phyloP scores from a whole-genome alignment of 2,113 vertebrate species.

The Protomyctophum bolini region DNA sequence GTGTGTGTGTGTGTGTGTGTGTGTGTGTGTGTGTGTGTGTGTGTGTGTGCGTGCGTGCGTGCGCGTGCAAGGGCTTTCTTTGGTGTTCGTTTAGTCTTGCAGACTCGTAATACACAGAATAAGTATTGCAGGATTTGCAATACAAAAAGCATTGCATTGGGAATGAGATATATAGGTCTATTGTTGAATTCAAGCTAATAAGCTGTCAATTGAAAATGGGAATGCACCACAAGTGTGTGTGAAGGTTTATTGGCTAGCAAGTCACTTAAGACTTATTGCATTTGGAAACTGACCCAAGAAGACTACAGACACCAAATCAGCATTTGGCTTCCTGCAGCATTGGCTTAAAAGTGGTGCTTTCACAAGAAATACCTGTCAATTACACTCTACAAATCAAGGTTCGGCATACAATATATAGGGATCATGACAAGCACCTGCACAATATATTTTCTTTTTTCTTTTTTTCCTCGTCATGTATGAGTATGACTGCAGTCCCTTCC shows the following conservation, averaged over 20 bases:
- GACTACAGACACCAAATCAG: not conserved
- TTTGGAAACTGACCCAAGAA: not conserved
- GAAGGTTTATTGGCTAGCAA: not conserved
- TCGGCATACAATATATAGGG: not conserved
- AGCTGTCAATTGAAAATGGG: not conserved
- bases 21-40: not conserved
- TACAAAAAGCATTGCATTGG: not conserved
- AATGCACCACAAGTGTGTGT: not conserved
- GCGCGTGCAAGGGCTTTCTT: no score
- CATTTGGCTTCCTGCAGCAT: not conserved
- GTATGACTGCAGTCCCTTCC: not conserved
- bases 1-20: slow-evolving; percentile 15
- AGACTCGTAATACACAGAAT: not conserved
- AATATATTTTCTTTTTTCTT: not conserved
- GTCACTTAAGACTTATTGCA: not conserved
- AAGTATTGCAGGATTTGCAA: not conserved
- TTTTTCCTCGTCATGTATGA: not conserved
- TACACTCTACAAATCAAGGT: not conserved
- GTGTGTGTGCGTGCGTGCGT: not conserved
- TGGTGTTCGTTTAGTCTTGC: no score
- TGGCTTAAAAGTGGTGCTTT: not conserved
- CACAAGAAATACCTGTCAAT: not conserved
- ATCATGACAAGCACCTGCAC: no score
- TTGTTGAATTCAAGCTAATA: not conserved
- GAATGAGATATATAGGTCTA: no score